These are phyloP conservation scores for Drosophila persimilis DNA, from an alignment of 1,140 invertebrate genomes.

Conservation along the genomic window DNA sequence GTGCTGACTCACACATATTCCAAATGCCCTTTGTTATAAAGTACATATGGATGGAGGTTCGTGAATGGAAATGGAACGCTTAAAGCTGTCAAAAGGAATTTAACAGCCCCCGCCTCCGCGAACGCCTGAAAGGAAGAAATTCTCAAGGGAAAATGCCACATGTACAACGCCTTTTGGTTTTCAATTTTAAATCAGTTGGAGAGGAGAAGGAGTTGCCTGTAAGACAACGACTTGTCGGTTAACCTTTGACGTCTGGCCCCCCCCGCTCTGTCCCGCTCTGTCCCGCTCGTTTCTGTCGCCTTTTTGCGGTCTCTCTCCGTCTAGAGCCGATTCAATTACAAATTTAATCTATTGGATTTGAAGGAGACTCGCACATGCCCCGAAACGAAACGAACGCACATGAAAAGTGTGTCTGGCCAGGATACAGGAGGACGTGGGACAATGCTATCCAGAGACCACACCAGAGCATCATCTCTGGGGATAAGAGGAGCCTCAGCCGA, in stretches of 20 bases:
- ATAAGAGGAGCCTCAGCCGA: not conserved
- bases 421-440: not conserved
- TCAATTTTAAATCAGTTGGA: constrained; percentile 52
- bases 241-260: constrained; percentile 54
- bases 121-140: constrained; percentile 30
- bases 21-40: constrained; percentile 41
- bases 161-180: constrained; percentile 43
- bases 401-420: too few species aligned
- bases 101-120: constrained; percentile 40
- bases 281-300: constrained; percentile 16
- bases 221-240: constrained; percentile 67
- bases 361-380: constrained; percentile 18
- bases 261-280: not conserved
- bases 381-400: too few species aligned
- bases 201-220: constrained; percentile 40
- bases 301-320: constrained; percentile 16
- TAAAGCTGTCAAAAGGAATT: constrained; percentile 71
- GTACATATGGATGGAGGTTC: not conserved
- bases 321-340: constrained; percentile 64
- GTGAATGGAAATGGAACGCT: constrained; percentile 41
- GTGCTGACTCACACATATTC: constrained; percentile 44
- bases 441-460: too few species aligned
- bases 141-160: constrained; percentile 25
- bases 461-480: too few species aligned
- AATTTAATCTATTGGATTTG: constrained; percentile 72